Evolutionary conservation across 2,888 invertebrate genomes (phyloP), one percentile per base, ranked within the genome.

Genomic region (Ectemnius cavifrons): DNA sequence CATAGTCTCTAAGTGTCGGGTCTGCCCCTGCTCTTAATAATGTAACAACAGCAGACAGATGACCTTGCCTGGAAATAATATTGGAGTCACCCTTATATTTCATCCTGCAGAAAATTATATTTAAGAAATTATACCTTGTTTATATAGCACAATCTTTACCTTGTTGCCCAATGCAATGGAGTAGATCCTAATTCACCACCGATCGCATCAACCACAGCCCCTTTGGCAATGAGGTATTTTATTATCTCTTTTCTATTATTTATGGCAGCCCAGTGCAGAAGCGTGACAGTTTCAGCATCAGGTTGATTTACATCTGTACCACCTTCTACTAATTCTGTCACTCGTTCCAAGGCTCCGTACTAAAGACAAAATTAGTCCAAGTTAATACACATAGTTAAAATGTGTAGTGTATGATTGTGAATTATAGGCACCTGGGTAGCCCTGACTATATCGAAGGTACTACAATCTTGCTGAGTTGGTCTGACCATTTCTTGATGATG

Each of bases 261-360:
- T 88, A 99, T 99, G 18, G 99, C 96, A 49, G 99, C 99, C 99
- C 99, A 99, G 91, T 99, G 99, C n/a, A 99, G 92, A 64, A 99
- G 92, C 2, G 98, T 98, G 68, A 99, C 99, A 63, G 98, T 98
- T 91, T 99, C 99, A 81, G 94, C 93, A 91, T 99, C 99, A 60
- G 97, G 95, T 89, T 96, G 95, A 91, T 99, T 99, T 14, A 99
- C 97, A 92, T 98, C 97, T 92, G 96, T 96, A 1, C 99, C 99
- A 52, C 95, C 95, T 87, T 99, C 98, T 4, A 99, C 94, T 45
- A 99, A 92, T 91, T 98, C 97, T 82, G 96, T 93, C 88, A 95
- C 94, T 91, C 96, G 93, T 88, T 94, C 94, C 88, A 97, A 93
- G 5, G 97, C 96, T 0, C 99, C 99, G 92, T 98, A 99, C 94